These are phyloP conservation scores for Tor tambroides DNA, from an alignment of 2,113 vertebrate genomes.

Conservation along the genomic window DNA sequence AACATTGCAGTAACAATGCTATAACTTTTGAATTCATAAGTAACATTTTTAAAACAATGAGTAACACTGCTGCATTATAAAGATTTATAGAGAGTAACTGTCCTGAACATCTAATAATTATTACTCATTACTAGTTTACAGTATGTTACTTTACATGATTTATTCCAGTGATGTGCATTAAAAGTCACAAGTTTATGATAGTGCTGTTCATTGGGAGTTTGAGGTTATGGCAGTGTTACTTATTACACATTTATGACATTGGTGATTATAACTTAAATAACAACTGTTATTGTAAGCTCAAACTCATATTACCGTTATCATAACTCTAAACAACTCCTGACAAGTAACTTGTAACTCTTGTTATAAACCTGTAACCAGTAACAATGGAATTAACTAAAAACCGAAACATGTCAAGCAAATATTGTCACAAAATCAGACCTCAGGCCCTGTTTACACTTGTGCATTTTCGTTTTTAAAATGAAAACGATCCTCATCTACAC, in stretches of 20 bases:
- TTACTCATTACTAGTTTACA: not conserved
- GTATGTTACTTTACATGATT: not conserved
- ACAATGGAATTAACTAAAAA: not conserved
- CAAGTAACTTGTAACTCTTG: not conserved
- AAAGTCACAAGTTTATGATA: not conserved
- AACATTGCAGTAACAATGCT: not conserved
- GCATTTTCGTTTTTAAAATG: not conserved
- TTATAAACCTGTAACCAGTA: not conserved
- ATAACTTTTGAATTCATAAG: not conserved
- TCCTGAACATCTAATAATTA: not conserved
- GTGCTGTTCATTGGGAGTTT: not conserved
- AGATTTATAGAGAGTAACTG: not conserved
- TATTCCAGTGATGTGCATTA: not conserved
- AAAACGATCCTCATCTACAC: too few species aligned
- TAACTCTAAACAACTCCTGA: too few species aligned
- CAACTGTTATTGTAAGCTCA: too few species aligned
- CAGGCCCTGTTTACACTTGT: not conserved
- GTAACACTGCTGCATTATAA: not conserved
- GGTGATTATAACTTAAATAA: not conserved
- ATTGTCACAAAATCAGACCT: not conserved
- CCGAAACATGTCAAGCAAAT: not conserved
- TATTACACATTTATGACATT: not conserved
- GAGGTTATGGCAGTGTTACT: not conserved
- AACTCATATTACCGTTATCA: too few species aligned
- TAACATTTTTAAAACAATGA: not conserved